Base-by-base conservation (phyloP, 2,888 invertebrate species). In the Drosophila lacicola region DNA sequence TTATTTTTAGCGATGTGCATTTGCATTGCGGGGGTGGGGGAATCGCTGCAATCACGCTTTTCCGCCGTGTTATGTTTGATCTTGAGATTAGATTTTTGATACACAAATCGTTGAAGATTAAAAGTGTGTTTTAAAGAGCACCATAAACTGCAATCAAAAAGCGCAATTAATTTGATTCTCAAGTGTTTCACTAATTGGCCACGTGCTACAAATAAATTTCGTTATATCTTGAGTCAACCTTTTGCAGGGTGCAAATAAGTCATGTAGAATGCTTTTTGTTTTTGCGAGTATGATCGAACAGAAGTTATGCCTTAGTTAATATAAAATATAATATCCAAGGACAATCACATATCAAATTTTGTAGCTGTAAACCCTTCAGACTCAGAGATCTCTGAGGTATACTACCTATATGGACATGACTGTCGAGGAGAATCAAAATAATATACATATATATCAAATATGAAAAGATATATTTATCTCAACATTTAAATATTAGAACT, bases 171-270 rank as follows among this genome's bases (percentile, higher is more conserved):
- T 47, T 37, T 36, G 25, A 10, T 29, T 10, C n/a, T 41, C 29
- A 25, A 65, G 33, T 44, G 42, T 13, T 42, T 25, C 19, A 36
- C 42, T 34, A 39, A 60, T 61, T 45, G 29, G 14, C 42, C 67
- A 53, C 60, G 60, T 56, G 53, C 13, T 37, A 39, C 13, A 54
- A 9, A 8, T 10, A 6, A 47, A 17, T 39, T 19, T 49, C 3
- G 10, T 21, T n/a, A 53, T 29, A 44, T 51, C 4, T 13, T 8
- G 13, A 42, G 5, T 17, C 3, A 33, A 11, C 33, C 21, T 13
- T 21, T 14, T 0, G 21, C 3, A 9, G 3, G 11, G 14, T 42
- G 6, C 4, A 42, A 53, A 13, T 9, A 10, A 21, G 21, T 8
- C 4, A 25, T 25, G 5, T 6, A 25, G 25, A 25, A 25, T 29